Evolutionary conservation across 2,888 invertebrate species (phyloP).

Genomic region (Automeris io): DNA sequence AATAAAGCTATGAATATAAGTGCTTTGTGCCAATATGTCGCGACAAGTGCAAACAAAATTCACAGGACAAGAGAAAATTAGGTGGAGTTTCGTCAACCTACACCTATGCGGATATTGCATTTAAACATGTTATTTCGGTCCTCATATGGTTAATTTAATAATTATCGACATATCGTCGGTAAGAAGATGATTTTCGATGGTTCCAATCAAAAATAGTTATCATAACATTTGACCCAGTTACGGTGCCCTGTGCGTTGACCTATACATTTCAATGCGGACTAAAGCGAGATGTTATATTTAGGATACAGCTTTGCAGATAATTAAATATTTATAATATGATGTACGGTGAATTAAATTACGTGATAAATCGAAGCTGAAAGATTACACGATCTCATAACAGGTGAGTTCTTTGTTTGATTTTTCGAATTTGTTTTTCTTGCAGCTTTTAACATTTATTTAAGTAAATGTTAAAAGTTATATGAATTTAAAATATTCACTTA

Average conservation of each 20-base stretch:
- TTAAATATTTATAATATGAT: constrained; percentile 71
- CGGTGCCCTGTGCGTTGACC: constrained; percentile 69
- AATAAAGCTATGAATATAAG: constrained; percentile 44
- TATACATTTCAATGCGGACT: constrained; percentile 70
- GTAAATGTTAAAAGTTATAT: neutral
- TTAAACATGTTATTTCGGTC: neutral
- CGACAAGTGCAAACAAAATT: constrained; percentile 33
- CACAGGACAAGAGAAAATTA: constrained; percentile 19
- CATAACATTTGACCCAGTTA: constrained; percentile 72
- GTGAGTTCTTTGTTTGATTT: constrained; percentile 35
- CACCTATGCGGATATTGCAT: constrained; percentile 43
- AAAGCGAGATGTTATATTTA: constrained; percentile 70
- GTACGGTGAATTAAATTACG: constrained; percentile 43
- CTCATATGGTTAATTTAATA: constrained; percentile 1
- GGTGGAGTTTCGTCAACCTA: constrained; percentile 43
- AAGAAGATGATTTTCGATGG: neutral
- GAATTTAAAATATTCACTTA: neutral
- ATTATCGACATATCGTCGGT: neutral
- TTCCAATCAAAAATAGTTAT: constrained; percentile 34
- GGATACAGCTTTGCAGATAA: constrained; percentile 72
- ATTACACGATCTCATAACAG: constrained; percentile 38
- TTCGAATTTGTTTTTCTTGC: neutral
- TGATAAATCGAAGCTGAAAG: constrained; percentile 35
- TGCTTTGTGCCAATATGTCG: constrained; percentile 31
- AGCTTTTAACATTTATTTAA: neutral